Evolutionary conservation across 2,113 vertebrate species (phyloP).

Genomic region (cat (Felis catus)): DNA sequence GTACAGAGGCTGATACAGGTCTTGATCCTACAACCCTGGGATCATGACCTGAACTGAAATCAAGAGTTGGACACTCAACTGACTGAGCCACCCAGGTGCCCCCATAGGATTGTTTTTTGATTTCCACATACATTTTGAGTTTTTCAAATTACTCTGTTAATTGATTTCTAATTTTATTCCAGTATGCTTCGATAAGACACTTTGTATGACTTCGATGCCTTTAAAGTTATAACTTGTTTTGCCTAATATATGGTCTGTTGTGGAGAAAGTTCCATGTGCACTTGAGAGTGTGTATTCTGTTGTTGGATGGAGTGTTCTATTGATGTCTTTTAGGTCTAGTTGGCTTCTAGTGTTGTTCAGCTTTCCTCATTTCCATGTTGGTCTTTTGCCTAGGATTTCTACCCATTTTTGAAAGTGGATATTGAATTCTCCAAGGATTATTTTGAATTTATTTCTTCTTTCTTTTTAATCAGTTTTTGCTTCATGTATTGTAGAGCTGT

Average conservation of each 20-base stretch:
- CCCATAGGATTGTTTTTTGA: background rate
- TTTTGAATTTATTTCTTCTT: background rate
- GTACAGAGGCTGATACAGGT: too few relatives aligned
- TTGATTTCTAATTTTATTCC: background rate
- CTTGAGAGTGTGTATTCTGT: background rate
- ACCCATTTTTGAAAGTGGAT: background rate
- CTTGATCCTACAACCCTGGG: too few relatives aligned
- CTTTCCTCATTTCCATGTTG: background rate
- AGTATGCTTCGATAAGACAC: background rate
- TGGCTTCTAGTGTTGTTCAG: background rate
- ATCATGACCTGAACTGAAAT: too few relatives aligned
- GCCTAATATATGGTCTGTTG: background rate
- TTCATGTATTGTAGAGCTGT: background rate
- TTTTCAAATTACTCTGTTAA: background rate
- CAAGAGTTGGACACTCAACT: too few relatives aligned
- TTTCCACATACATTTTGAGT: background rate
- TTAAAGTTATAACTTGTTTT: background rate
- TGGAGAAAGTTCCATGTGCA: background rate
- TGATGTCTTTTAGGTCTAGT: background rate
- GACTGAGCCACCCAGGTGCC: too few relatives aligned
- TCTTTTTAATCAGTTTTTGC: background rate
- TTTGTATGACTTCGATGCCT: background rate
- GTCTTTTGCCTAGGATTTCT: background rate
- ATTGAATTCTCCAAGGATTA: background rate
- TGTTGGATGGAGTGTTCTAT: background rate